Conservation (phyloP, 2,797 vertebrate genomes). For the Sternarchorhynchus goeldii region DNA sequence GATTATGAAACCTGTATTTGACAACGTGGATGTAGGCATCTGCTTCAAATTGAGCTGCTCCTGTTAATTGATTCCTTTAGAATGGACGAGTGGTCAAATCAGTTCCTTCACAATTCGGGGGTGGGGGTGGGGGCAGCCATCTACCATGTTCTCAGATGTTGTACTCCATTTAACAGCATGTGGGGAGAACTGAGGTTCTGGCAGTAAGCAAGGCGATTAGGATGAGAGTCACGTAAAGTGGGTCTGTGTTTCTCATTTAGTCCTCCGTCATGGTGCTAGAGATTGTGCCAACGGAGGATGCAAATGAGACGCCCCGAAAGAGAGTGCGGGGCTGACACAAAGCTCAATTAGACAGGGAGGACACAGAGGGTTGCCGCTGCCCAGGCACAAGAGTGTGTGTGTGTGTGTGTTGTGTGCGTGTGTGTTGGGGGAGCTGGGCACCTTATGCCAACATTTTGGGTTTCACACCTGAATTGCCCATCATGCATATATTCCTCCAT, state of each 20-base stretch:
- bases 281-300: constrained; percentile 82
- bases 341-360: constrained; percentile 76
- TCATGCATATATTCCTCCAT: constrained; percentile 36
- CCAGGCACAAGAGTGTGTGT: not conserved
- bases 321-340: constrained; percentile 79
- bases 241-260: constrained; percentile 87
- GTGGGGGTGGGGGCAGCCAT: no score
- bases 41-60: not conserved
- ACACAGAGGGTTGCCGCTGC: constrained; percentile 4
- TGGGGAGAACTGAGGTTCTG: constrained; percentile 57
- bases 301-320: constrained; percentile 84
- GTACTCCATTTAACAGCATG: constrained; percentile 53
- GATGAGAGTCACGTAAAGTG: constrained; percentile 90
- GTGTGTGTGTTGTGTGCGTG: constrained; percentile 60
- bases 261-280: constrained; percentile 82
- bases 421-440: constrained; percentile 64
- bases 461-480: constrained; percentile 48
- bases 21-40: not conserved
- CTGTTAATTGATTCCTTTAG: no score
- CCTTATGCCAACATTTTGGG: constrained; percentile 68
- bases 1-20: not conserved
- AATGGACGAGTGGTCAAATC: no score
- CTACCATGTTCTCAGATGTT: constrained; percentile 3
- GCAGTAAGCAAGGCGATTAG: constrained; percentile 74
- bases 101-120: no score